These are phyloP conservation scores for Alauda arvensis DNA, from an alignment of 2,797 vertebrate genomes.

Conservation along the genomic window DNA sequence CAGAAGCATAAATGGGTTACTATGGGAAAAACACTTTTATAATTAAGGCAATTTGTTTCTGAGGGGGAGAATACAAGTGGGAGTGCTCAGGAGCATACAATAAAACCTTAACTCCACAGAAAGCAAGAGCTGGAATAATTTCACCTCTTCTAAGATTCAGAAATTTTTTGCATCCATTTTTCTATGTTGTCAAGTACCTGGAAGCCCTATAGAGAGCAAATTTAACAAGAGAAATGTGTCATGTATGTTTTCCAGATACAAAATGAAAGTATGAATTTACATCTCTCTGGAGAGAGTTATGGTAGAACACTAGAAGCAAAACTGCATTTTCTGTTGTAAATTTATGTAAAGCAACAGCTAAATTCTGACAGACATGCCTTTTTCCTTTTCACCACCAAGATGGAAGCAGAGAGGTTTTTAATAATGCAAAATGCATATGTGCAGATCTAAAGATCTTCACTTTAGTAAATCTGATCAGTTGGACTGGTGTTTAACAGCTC, in stretches of 20 bases:
- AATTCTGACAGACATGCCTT: background rate
- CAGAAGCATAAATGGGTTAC: constrained; percentile 10
- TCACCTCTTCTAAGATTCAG: background rate
- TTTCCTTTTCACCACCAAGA: background rate
- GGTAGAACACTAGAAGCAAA: background rate
- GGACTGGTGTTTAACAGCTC: background rate
- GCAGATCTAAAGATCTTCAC: background rate
- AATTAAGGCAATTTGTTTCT: constrained; percentile 12
- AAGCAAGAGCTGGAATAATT: background rate
- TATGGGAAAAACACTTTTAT: background rate
- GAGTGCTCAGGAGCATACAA: background rate
- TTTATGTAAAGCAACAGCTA: background rate
- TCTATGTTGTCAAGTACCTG: background rate
- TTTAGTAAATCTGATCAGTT: background rate
- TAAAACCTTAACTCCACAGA: background rate
- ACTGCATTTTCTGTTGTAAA: background rate
- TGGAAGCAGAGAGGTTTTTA: constrained; percentile 13
- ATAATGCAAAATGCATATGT: background rate
- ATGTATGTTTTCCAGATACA: background rate
- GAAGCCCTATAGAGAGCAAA: background rate
- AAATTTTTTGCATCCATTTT: background rate
- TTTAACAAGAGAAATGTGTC: background rate
- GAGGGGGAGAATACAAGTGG: background rate
- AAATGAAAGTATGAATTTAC: background rate
- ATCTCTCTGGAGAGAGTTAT: background rate